Conservation (phyloP, 2,113 vertebrate species). For the Actenoides hombroni region DNA sequence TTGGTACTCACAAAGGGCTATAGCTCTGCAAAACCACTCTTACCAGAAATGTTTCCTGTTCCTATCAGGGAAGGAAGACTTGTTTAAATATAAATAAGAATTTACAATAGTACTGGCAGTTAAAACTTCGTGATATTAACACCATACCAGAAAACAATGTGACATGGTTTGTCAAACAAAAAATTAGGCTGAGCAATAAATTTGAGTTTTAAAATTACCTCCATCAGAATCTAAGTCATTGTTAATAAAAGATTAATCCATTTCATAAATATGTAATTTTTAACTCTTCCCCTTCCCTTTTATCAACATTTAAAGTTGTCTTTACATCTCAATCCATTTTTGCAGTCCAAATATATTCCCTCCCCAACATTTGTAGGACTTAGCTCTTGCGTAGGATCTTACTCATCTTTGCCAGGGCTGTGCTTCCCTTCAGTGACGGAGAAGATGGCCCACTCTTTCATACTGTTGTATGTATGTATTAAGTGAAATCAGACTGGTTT, state of each 20-base stretch:
- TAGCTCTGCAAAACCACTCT: background rate
- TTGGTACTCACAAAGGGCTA: background rate
- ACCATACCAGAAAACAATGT: background rate
- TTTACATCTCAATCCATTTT: background rate
- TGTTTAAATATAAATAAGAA: background rate
- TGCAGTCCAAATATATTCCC: background rate
- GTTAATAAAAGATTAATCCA: background rate
- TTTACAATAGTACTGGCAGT: background rate
- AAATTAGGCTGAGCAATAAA: background rate
- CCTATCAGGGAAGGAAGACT: background rate
- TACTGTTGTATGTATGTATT: background rate
- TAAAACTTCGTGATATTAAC: background rate
- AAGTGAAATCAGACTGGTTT: slow-evolving; percentile 32
- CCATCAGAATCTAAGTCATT: background rate
- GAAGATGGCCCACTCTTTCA: background rate
- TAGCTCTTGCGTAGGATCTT: background rate
- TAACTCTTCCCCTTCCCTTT: background rate
- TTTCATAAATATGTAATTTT: background rate
- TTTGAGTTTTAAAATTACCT: background rate
- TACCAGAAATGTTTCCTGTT: background rate
- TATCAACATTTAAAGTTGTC: background rate
- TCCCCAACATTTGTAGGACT: background rate
- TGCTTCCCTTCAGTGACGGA: background rate
- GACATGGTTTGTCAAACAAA: background rate
- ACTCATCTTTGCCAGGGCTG: background rate